A percentile compares a stretch with the other conserved stretches of the same genome.
Evolutionary conservation across 64 coral and sea anemone genomes (phyloP).

Genomic region (Trachythela sp.): DNA sequence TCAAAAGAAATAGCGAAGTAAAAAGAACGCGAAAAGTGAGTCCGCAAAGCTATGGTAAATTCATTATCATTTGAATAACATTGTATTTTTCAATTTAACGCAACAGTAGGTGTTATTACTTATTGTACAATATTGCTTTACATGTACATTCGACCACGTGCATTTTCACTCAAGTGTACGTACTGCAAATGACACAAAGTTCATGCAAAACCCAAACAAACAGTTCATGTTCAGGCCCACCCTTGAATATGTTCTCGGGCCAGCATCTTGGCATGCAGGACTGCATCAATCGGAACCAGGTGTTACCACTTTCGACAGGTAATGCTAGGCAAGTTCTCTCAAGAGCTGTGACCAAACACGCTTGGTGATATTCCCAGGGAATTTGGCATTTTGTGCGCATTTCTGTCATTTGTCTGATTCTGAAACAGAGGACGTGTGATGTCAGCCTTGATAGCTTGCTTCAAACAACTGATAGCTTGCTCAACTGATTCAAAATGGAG

Average conservation of each 20-base stretch:
- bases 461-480: too few relatives aligned
- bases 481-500: too few relatives aligned
- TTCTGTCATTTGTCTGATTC: too few relatives aligned
- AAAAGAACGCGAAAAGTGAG: not conserved
- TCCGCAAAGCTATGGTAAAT: not conserved
- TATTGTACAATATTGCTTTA: constrained; percentile 16
- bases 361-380: too few relatives aligned
- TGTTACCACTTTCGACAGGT: too few relatives aligned
- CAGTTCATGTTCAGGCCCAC: not conserved
- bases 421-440: too few relatives aligned
- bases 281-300: too few relatives aligned
- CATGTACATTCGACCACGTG: not conserved
- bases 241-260: not conserved
- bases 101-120: not conserved
- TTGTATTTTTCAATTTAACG: constrained; percentile 4
- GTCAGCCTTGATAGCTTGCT: too few relatives aligned
- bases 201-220: constrained; percentile 5
- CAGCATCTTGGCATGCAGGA: too few relatives aligned
- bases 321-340: too few relatives aligned
- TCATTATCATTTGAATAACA: constrained; percentile 2
- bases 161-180: not conserved
- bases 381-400: too few relatives aligned
- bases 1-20: not conserved
- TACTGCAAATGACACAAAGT: constrained; percentile 17
- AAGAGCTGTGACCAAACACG: too few relatives aligned